These are phyloP conservation scores for Notodonta dromedarius DNA, from an alignment of 2,888 invertebrate species.

Conservation along the genomic window DNA sequence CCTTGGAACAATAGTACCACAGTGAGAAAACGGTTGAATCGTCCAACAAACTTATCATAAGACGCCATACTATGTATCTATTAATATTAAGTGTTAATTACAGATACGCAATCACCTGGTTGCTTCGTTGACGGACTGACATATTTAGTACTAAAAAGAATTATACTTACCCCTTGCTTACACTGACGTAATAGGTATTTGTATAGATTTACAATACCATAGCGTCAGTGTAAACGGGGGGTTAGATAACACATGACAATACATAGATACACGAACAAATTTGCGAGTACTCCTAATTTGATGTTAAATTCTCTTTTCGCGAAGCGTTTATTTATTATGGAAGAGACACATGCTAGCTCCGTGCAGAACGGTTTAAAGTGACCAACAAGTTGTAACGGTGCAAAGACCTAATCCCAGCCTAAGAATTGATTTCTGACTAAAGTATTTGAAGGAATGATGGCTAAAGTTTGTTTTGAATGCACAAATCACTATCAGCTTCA, in stretches of 20 bases:
- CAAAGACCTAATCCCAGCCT: too few relatives aligned
- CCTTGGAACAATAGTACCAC: slow-evolving; percentile 26
- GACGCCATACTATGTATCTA: slow-evolving; percentile 20
- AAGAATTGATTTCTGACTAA: too few relatives aligned
- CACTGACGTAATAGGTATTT: too few relatives aligned
- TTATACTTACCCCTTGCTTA: too few relatives aligned
- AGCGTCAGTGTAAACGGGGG: too few relatives aligned
- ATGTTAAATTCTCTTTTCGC: not conserved
- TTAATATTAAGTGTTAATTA: slow-evolving; percentile 26
- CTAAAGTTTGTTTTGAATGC: too few relatives aligned
- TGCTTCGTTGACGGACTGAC: slow-evolving; percentile 41
- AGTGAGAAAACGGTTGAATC: slow-evolving; percentile 36
- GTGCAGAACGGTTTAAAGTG: not conserved
- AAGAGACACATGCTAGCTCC: not conserved
- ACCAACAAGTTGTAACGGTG: too few relatives aligned
- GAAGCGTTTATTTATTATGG: too few relatives aligned
- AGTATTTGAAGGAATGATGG: too few relatives aligned
- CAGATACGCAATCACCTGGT: slow-evolving; percentile 35
- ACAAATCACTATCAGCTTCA: too few relatives aligned
- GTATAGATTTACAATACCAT: too few relatives aligned
- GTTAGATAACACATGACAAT: not conserved
- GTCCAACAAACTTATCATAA: slow-evolving; percentile 22
- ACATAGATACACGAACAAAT: not conserved
- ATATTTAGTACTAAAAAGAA: slow-evolving; percentile 25
- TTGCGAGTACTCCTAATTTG: not conserved